Evolutionary conservation across 35 echinoderm and acorn worm species (phyloP).

Genomic region (Apostichopus californicus): DNA sequence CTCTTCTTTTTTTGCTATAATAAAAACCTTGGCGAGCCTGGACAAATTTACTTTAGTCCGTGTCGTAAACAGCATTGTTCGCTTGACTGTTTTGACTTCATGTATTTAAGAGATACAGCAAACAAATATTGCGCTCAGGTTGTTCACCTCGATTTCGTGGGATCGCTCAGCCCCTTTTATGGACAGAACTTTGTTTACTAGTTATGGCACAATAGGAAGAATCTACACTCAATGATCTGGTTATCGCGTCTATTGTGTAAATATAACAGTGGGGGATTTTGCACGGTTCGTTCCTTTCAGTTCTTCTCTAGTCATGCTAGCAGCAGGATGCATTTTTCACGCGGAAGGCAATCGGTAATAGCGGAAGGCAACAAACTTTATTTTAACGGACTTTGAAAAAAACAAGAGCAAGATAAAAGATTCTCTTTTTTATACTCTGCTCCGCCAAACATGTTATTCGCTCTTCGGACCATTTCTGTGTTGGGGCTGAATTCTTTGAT

Average conservation of each 20-base stretch:
- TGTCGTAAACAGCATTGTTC: too few relatives aligned
- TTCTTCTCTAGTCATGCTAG: not conserved
- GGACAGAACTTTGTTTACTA: constrained; percentile 5
- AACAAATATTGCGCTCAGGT: not conserved
- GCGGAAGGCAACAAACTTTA: not conserved
- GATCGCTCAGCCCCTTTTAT: too few relatives aligned
- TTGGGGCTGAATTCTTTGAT: too few relatives aligned
- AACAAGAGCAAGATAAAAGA: too few relatives aligned
- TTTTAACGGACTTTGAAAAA: not conserved
- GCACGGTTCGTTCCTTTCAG: not conserved
- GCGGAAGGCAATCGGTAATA: not conserved
- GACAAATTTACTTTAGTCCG: too few relatives aligned
- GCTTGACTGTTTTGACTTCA: too few relatives aligned
- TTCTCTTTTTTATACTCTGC: too few relatives aligned
- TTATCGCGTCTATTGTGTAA: not conserved
- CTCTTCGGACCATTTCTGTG: too few relatives aligned
- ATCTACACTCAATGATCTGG: constrained; percentile 1
- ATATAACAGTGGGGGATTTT: not conserved
- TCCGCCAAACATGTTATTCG: too few relatives aligned
- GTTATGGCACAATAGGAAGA: constrained; percentile 23
- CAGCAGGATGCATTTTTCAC: not conserved
- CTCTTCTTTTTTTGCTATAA: too few relatives aligned
- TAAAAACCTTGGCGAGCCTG: too few relatives aligned
- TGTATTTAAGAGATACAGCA: too few relatives aligned
- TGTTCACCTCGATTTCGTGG: constrained; percentile 6